Percentiles rank a stretch among this genome's conserved stretches.
phyloP scores from a whole-genome alignment of 30 jellyfish, hydroid and myxozoan species.

The Cassiopea andromeda region DNA sequence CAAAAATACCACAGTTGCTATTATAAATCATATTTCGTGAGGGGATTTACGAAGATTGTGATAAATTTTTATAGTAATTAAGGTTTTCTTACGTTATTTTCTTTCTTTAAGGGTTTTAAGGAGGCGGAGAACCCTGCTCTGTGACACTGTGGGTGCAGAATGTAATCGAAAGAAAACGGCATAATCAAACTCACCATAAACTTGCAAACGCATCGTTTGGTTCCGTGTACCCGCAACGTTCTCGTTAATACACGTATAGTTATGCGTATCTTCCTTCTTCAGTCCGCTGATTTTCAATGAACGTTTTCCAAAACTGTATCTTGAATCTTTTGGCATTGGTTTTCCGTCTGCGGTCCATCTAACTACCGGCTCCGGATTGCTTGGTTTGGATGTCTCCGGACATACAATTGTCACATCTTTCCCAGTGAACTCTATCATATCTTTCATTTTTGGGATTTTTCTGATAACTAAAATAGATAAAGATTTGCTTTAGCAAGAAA shows the following conservation, averaged over 20 bases:
- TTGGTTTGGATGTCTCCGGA: conserved; percentile 47
- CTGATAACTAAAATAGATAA: conserved; percentile 56
- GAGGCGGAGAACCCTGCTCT: too few species aligned
- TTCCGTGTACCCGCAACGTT: conserved; percentile 72
- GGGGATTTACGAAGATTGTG: too few species aligned
- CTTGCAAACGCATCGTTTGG: conserved; percentile 71
- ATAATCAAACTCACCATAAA: conserved; percentile 38
- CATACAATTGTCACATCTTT: conserved; percentile 61
- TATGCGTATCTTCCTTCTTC: conserved; percentile 58
- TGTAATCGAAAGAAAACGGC: too few species aligned
- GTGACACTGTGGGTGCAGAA: too few species aligned
- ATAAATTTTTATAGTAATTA: too few species aligned
- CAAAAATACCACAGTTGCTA: too few species aligned
- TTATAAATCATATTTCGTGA: too few species aligned
- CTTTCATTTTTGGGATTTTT: conserved; percentile 63
- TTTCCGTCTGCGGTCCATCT: conserved; percentile 78
- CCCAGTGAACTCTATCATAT: conserved; percentile 48
- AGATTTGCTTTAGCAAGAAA: too few species aligned
- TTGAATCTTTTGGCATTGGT: conserved; percentile 64
- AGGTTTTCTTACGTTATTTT: too few species aligned
- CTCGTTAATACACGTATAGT: conserved; percentile 86
- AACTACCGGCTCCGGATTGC: conserved; percentile 63
- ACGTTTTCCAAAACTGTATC: conserved; percentile 61
- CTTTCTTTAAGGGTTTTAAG: too few species aligned
- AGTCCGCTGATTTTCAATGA: conserved; percentile 46